A percentile compares a stretch with the other conserved stretches of the same genome.
phyloP scores from a whole-genome alignment of 30 jellyfish, hydroid and myxozoan species.

The Hydractinia symbiolongicarpus region DNA sequence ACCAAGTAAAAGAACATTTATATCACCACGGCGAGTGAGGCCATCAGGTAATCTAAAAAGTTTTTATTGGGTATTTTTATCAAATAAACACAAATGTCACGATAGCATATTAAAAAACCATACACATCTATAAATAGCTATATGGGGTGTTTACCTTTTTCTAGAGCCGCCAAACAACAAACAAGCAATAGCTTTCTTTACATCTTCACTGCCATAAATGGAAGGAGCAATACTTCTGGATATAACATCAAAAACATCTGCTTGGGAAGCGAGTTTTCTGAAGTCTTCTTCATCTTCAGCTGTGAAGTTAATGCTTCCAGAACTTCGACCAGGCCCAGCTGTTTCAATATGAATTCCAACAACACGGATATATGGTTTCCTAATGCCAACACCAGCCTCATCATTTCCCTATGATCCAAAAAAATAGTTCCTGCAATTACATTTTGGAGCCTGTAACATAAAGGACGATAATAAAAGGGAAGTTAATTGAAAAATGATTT shows the following conservation, averaged over 20 bases:
- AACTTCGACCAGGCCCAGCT: constrained; percentile 88
- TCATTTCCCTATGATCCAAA: constrained; percentile 23
- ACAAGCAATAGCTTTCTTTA: constrained; percentile 96
- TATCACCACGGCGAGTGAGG: constrained; percentile 97
- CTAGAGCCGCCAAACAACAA: constrained; percentile 99
- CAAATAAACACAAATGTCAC: background rate
- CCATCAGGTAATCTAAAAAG: constrained; percentile 94
- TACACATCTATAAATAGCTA: background rate
- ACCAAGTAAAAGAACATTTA: constrained; percentile 93
- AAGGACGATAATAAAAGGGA: too few species aligned
- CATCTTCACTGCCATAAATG: constrained; percentile 93
- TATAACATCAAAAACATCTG: constrained; percentile 74
- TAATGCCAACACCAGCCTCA: constrained; percentile 86
- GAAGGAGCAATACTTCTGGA: constrained; percentile 98
- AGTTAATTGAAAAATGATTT: too few species aligned
- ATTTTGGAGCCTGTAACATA: too few species aligned
- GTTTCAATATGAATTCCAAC: constrained; percentile 94
- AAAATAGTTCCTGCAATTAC: too few species aligned
- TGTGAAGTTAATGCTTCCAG: constrained; percentile 69
- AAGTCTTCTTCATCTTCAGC: constrained; percentile 87
- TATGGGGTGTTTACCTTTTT: constrained; percentile 50
- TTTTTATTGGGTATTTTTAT: background rate
- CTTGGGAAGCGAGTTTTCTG: constrained; percentile 70
- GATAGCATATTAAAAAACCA: background rate
- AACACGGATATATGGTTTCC: constrained; percentile 95